Percentiles rank a stretch among this genome's conserved stretches.
Conservation (phyloP, 2,113 vertebrate genomes). For the Labeo catla region DNA sequence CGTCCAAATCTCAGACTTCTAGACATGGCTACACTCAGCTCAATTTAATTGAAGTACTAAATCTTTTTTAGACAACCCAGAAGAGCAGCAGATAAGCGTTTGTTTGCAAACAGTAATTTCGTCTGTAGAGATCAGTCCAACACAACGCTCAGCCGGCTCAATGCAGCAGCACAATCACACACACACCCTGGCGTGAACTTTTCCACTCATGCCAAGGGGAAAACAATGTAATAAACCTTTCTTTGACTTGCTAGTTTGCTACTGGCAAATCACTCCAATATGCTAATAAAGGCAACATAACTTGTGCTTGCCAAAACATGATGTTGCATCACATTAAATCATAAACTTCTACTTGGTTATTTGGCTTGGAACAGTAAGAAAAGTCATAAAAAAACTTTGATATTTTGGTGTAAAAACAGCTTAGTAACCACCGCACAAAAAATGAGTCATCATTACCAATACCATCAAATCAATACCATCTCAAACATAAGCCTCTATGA, state of each 20-base stretch:
- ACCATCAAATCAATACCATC: too few species aligned
- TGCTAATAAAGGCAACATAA: not conserved
- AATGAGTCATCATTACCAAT: too few species aligned
- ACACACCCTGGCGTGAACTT: not conserved
- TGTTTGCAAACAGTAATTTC: not conserved
- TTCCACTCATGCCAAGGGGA: not conserved
- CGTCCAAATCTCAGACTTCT: not conserved
- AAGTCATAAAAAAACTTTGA: not conserved
- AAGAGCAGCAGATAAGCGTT: not conserved
- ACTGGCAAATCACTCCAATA: not conserved
- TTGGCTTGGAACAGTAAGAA: too few species aligned
- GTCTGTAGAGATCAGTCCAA: not conserved
- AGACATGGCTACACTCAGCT: not conserved
- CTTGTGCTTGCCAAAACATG: slow-evolving; percentile 12
- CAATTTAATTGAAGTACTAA: not conserved
- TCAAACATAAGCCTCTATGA: not conserved
- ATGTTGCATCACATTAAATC: not conserved
- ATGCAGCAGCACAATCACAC: not conserved
- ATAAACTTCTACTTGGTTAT: not conserved
- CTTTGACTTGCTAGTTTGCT: not conserved
- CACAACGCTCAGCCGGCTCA: not conserved
- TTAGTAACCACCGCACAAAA: not conserved
- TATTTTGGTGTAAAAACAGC: not conserved
- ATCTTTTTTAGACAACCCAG: not conserved
- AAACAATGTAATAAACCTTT: not conserved